Evolutionary conservation across 2,113 vertebrate species (phyloP).

Genomic region (Ceuthmochares aereus): DNA sequence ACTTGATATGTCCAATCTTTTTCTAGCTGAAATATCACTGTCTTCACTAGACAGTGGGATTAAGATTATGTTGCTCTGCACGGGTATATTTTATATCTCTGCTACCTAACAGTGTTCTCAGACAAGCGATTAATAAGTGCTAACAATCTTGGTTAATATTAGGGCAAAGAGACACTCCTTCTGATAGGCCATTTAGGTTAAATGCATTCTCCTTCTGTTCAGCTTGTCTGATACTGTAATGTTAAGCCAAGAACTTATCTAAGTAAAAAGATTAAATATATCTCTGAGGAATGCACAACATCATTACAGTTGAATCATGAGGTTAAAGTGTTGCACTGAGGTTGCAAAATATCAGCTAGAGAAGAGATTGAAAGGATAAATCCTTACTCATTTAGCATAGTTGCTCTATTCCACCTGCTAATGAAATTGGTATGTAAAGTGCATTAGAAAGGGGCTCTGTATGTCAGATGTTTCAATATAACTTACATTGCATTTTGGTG

Average conservation of each 20-base stretch:
- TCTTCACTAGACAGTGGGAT: background rate
- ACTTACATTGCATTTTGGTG: conserved; percentile 18
- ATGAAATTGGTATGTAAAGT: conserved; percentile 50
- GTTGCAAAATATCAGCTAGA: conserved; percentile 28
- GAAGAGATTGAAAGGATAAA: conserved; percentile 33
- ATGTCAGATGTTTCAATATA: background rate
- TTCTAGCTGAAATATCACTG: background rate
- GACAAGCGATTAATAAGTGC: background rate
- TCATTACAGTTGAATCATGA: conserved; percentile 57
- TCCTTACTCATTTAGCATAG: conserved; percentile 46
- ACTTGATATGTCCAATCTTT: background rate
- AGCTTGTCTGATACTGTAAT: conserved; percentile 5
- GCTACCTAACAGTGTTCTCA: background rate
- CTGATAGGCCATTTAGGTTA: background rate
- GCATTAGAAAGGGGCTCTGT: background rate
- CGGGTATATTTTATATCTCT: background rate
- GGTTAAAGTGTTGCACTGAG: conserved; percentile 57
- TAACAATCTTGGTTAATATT: background rate
- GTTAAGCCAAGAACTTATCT: conserved; percentile 52
- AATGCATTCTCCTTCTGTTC: conserved; percentile 43
- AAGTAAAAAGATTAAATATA: conserved; percentile 60
- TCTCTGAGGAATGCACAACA: conserved; percentile 52
- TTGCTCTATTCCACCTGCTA: conserved; percentile 40
- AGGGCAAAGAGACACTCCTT: conserved; percentile 26
- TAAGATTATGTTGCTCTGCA: background rate